These are phyloP conservation scores for Pinctada fucata DNA, from an alignment of 2,888 invertebrate genomes.

Conservation along the genomic window DNA sequence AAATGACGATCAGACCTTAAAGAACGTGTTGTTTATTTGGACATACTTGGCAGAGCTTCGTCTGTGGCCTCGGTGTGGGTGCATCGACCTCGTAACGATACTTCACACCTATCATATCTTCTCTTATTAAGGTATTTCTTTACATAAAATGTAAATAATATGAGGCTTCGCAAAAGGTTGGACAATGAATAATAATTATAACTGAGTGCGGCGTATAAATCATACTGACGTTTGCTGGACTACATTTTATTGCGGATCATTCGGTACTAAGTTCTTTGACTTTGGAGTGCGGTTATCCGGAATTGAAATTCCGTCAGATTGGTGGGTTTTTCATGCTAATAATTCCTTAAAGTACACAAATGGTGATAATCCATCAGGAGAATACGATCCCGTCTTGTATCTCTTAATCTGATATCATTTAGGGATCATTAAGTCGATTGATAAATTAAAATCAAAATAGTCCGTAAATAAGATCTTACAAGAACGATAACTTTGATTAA, in stretches of 20 bases:
- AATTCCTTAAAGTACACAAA: background rate
- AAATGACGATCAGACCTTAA: background rate
- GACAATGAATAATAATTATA: background rate
- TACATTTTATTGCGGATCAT: background rate
- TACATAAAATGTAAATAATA: constrained; percentile 3
- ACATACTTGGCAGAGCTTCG: background rate
- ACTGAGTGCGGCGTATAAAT: background rate
- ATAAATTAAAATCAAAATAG: too few relatives aligned
- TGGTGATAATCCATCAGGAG: too few relatives aligned
- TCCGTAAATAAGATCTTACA: too few relatives aligned
- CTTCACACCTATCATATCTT: constrained; percentile 4
- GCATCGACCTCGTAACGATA: background rate
- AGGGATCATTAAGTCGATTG: too few relatives aligned
- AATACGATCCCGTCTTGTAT: too few relatives aligned
- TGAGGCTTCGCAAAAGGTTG: background rate
- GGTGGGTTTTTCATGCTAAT: background rate
- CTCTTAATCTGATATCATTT: too few relatives aligned
- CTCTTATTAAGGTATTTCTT: background rate
- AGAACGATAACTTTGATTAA: too few relatives aligned
- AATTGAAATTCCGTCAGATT: background rate
- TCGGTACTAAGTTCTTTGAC: background rate
- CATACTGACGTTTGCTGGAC: background rate
- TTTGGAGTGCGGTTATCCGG: background rate
- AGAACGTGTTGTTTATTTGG: background rate
- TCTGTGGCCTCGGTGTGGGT: background rate